A percentile compares a stretch with the other conserved stretches of the same genome.
Evolutionary conservation across 92 coral and sea anemone genomes (phyloP).

Genomic region (Bergia sp.): DNA sequence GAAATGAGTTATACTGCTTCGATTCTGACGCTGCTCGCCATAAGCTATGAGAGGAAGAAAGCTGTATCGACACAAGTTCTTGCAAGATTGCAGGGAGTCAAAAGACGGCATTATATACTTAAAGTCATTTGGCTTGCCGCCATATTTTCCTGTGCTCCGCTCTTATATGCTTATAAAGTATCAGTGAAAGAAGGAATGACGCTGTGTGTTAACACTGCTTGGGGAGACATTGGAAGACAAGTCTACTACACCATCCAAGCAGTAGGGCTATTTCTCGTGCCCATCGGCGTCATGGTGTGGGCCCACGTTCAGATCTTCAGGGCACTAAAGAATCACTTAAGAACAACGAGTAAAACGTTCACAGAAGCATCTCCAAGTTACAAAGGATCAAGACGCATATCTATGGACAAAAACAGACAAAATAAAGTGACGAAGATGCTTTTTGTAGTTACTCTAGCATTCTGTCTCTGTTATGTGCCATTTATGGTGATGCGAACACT

Average conservation of each 20-base stretch:
- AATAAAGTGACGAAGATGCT: slow-evolving; percentile 81
- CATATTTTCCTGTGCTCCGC: slow-evolving; percentile 66
- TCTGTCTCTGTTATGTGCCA: slow-evolving; percentile 77
- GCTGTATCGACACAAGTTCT: slow-evolving; percentile 80
- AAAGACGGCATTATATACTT: slow-evolving; percentile 50
- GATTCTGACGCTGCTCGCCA: slow-evolving; percentile 72
- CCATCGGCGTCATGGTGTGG: slow-evolving; percentile 69
- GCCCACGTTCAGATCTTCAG: slow-evolving; percentile 75
- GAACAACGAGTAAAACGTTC: slow-evolving; percentile 36
- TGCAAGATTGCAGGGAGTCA: slow-evolving; percentile 62
- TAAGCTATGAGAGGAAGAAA: slow-evolving; percentile 73
- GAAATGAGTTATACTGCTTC: slow-evolving; percentile 83
- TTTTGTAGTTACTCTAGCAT: slow-evolving; percentile 70
- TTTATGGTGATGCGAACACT: slow-evolving; percentile 70
- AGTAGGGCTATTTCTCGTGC: slow-evolving; percentile 65
- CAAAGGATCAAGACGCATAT: not conserved
- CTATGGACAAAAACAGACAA: slow-evolving; percentile 46
- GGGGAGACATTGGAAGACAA: slow-evolving; percentile 81
- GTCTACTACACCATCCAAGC: slow-evolving; percentile 87
- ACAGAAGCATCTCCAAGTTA: not conserved
- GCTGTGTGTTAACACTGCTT: slow-evolving; percentile 74
- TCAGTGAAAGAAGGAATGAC: slow-evolving; percentile 44
- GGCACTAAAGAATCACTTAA: slow-evolving; percentile 51
- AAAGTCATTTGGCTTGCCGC: slow-evolving; percentile 71
- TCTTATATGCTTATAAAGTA: slow-evolving; percentile 79